Conservation (phyloP, 2,113 vertebrate genomes). For the Salvelinus alpinus region DNA sequence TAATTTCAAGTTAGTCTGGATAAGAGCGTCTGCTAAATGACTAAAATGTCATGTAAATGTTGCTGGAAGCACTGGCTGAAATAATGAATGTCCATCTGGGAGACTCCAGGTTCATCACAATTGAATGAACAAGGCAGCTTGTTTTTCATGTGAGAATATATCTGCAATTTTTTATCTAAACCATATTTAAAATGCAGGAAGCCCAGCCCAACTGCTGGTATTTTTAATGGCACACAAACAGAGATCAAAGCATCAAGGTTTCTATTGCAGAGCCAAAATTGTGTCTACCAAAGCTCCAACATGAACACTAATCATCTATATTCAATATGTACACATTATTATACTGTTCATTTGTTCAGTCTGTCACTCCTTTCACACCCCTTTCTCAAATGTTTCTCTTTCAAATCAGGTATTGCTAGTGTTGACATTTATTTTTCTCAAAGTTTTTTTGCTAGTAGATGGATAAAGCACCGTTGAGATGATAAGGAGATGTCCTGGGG, state of each 20-base stretch:
- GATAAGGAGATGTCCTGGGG: constrained; percentile 26
- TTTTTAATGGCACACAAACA: constrained; percentile 48
- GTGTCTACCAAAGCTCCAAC: constrained; percentile 14
- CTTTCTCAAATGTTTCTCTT: no score
- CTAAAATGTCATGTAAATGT: not conserved
- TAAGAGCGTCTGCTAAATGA: no score
- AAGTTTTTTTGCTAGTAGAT: not conserved
- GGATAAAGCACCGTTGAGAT: constrained; percentile 37
- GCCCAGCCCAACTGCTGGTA: constrained; percentile 33
- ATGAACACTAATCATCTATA: constrained; percentile 5
- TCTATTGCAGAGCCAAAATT: constrained; percentile 9
- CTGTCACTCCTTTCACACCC: not conserved
- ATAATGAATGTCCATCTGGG: constrained; percentile 17
- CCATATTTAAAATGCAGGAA: constrained; percentile 31
- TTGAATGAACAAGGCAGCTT: constrained; percentile 32
- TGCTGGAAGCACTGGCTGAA: not conserved
- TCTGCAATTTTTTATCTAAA: constrained; percentile 15
- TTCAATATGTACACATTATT: not conserved
- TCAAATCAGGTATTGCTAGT: not conserved
- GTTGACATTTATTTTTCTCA: constrained; percentile 4
- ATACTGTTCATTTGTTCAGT: not conserved
- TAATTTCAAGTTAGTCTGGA: no score
- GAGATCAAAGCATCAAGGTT: constrained; percentile 22
- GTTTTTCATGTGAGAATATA: constrained; percentile 36
- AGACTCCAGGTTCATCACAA: constrained; percentile 38